phyloP scores from a whole-genome alignment of 2,888 invertebrate genomes.

The Morinoia aosen region DNA sequence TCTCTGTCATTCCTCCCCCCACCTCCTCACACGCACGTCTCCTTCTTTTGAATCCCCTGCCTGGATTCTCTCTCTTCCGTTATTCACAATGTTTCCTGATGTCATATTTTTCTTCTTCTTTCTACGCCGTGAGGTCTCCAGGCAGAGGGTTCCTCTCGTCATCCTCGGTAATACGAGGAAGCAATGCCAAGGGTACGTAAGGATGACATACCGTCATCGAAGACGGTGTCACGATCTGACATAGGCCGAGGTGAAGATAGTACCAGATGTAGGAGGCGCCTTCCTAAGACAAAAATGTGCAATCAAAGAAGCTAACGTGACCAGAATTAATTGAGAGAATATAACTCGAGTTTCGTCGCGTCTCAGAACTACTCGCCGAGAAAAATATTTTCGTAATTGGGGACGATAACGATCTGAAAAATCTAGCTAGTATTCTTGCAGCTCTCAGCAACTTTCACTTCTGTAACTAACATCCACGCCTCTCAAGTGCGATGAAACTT shows the following conservation, averaged over 20 bases:
- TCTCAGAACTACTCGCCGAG: background rate
- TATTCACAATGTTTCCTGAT: slow-evolving; percentile 1
- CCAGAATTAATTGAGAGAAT: background rate
- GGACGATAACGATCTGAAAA: background rate
- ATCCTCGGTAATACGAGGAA: slow-evolving; percentile 30
- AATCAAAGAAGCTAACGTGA: background rate
- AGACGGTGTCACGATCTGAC: background rate
- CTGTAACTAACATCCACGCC: background rate
- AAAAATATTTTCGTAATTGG: background rate
- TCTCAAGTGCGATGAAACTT: background rate
- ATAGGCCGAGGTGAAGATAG: background rate
- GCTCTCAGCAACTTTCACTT: background rate
- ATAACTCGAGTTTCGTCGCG: background rate
- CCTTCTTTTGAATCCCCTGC: background rate
- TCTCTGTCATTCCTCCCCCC: background rate
- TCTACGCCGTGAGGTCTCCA: background rate
- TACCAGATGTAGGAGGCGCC: background rate
- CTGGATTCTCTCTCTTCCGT: slow-evolving; percentile 13
- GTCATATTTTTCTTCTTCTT: slow-evolving; percentile 23
- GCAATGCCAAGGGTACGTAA: background rate
- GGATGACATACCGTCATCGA: background rate
- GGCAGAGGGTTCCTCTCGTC: background rate
- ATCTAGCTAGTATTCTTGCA: background rate
- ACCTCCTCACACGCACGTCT: background rate
- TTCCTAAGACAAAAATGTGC: background rate